Evolutionary conservation across 2,888 invertebrate genomes (phyloP), one percentile per base, ranked within the genome.

Genomic region (Leucophenga maculata): DNA sequence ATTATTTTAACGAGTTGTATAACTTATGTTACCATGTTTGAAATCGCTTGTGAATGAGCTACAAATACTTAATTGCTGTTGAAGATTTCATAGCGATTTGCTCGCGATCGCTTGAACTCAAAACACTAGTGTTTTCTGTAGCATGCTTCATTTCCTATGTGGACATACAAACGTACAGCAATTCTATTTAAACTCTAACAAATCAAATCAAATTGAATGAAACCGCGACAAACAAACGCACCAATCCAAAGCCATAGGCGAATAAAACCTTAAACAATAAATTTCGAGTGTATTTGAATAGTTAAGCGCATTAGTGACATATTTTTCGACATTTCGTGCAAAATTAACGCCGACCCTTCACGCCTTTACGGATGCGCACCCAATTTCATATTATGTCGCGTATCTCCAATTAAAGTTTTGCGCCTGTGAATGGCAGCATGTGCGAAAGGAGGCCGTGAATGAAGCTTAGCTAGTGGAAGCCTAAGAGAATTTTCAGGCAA

Each of bases 271-370:
- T n/a, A n/a, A n/a, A 1, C 16, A 16, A 1, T 20, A 9, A 52
- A 52, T 52, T 20, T 54, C 11, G 8, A 20, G n/a, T 18, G 4
- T 4, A 60, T 83, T 80, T 80, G 81, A 83, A 83, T 80, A 80
- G 80, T 80, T 80, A 80, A 80, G 80, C 80, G 80, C 80, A 80
- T 80, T 80, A 80, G 80, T 80, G 79, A 74, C 80, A 79, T 80
- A 82, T 79, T 79, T 74, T 39, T 39, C 39, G 18, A 39, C 18
- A 60, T n/a, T 18, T n/a, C 13, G 32, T 11, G 20, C 20, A 54
- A 18, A 60, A 60, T 60, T 60, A 60, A 60, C 39, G 20, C 16
- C 39, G 39, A 39, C 8, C 39, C 39, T 39, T 39, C 11, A 11
- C 8, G 8, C 9, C 39, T 11, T 11, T 39, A 39, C 39, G 39